Evolutionary conservation across 2,888 invertebrate species (phyloP).

Genomic region (Strigamia transsilvanica): DNA sequence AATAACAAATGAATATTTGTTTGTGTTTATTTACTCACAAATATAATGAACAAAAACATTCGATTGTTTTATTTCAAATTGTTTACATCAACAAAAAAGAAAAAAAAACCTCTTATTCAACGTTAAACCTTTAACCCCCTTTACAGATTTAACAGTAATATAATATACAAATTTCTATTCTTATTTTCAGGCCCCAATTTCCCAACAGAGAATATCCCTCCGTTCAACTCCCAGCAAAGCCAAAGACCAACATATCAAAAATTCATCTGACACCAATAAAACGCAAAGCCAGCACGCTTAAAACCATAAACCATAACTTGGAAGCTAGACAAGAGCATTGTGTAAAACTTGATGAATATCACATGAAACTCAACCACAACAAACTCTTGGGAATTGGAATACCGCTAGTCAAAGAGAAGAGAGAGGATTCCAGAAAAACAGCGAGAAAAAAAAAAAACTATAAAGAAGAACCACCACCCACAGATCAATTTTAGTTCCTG

Average conservation of each 20-base stretch:
- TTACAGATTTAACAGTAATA: background rate
- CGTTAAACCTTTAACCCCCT: background rate
- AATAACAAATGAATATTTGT: background rate
- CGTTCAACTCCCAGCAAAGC: slow-evolving; percentile 9
- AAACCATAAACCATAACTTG: slow-evolving; percentile 26
- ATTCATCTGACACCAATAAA: slow-evolving; percentile 35
- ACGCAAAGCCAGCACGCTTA: slow-evolving; percentile 17
- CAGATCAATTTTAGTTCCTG: slow-evolving; percentile 34
- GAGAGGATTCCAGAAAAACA: background rate
- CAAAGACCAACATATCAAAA: slow-evolving; percentile 34
- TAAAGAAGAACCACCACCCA: background rate
- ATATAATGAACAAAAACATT: background rate
- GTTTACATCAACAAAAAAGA: background rate
- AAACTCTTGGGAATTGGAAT: slow-evolving; percentile 26
- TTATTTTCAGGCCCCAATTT: background rate
- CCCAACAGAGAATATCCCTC: background rate
- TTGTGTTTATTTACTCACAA: background rate
- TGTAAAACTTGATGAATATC: slow-evolving; percentile 27
- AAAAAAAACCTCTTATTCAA: background rate
- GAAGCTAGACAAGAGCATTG: slow-evolving; percentile 27
- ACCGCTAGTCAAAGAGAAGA: slow-evolving; percentile 6
- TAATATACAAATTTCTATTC: slow-evolving; percentile 3
- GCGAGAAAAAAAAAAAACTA: background rate
- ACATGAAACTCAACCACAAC: slow-evolving; percentile 16
- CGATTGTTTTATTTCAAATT: background rate